Percentiles rank a stretch among this genome's conserved stretches.
Evolutionary conservation across 1,140 invertebrate genomes (phyloP).

Genomic region (Apis laboriosa): DNA sequence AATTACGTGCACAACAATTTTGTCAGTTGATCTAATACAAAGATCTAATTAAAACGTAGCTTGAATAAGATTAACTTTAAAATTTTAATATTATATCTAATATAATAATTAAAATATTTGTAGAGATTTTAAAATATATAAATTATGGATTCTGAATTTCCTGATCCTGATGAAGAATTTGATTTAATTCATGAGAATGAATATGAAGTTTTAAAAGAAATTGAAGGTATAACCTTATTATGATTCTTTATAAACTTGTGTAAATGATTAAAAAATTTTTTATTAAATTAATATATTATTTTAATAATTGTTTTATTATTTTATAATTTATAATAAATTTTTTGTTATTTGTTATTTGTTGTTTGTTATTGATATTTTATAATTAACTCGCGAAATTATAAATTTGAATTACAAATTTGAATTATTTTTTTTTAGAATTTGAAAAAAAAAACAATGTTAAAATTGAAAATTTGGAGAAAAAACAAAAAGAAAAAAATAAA

Average conservation of each 20-base stretch:
- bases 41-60: not conserved
- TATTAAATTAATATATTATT: no score
- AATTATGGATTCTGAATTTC: constrained; percentile 84
- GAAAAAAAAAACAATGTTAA: not conserved
- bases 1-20: no score
- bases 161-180: constrained; percentile 88
- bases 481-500: not conserved
- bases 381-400: not conserved
- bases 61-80: no score
- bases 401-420: not conserved
- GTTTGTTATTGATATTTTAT: no score
- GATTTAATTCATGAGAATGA: constrained; percentile 88
- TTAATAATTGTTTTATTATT: no score
- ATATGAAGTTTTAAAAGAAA: constrained; percentile 85
- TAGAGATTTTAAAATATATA: not conserved
- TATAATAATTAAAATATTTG: not conserved
- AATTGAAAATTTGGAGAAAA: not conserved
- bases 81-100: no score
- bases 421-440: constrained; percentile 7
- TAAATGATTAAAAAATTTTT: not conserved
- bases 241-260: not conserved
- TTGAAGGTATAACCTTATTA: constrained; percentile 79
- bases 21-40: not conserved
- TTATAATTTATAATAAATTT: no score
- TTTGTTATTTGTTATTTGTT: not conserved